These are phyloP conservation scores for Clupea harengus DNA, from an alignment of 2,113 vertebrate genomes.

Conservation along the genomic window DNA sequence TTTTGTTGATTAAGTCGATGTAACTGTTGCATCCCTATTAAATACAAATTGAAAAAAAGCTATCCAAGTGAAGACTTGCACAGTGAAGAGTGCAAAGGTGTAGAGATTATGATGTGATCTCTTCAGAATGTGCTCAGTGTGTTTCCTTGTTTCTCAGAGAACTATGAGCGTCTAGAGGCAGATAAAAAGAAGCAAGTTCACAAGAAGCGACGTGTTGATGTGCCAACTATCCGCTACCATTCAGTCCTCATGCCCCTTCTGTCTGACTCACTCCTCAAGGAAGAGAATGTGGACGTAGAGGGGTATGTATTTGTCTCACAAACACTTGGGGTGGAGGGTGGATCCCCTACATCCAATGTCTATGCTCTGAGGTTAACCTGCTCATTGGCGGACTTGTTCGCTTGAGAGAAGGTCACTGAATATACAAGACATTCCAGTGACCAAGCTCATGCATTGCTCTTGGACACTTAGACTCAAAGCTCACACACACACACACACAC, in stretches of 20 bases:
- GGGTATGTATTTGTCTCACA: conserved; percentile 71
- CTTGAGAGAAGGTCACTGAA: too few species aligned
- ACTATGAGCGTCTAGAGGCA: conserved; percentile 91
- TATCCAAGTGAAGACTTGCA: too few species aligned
- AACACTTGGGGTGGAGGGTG: background rate
- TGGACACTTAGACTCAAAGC: too few species aligned
- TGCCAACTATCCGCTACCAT: conserved; percentile 88
- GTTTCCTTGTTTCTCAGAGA: conserved; percentile 74
- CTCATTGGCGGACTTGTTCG: background rate
- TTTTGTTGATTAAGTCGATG: too few species aligned
- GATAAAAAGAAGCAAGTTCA: conserved; percentile 98
- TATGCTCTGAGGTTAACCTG: too few species aligned
- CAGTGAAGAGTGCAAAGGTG: background rate
- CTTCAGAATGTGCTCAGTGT: background rate
- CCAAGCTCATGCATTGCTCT: too few species aligned
- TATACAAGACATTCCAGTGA: too few species aligned
- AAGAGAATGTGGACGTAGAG: conserved; percentile 92
- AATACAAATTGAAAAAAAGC: too few species aligned
- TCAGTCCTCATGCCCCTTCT: conserved; percentile 87
- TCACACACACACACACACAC: too few species aligned
- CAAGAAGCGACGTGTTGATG: conserved; percentile 87
- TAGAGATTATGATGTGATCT: background rate
- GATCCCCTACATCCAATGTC: too few species aligned
- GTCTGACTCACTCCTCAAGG: conserved; percentile 78
- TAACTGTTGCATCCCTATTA: too few species aligned